Evolutionary conservation across 2,797 vertebrate species (phyloP).

Genomic region (Sebastes trivittatus): DNA sequence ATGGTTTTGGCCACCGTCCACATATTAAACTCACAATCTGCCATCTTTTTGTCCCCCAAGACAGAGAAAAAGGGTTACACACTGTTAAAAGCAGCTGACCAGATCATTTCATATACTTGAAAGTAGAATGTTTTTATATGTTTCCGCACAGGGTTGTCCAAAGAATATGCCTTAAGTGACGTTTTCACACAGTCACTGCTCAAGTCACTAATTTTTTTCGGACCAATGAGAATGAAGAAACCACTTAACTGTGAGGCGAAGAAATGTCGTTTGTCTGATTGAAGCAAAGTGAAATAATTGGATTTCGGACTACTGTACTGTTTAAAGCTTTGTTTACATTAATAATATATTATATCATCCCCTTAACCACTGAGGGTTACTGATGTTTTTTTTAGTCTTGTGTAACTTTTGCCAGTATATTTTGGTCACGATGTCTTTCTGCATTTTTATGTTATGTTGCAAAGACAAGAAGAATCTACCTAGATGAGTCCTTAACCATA

Average conservation of each 20-base stretch:
- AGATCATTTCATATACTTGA: conserved; percentile 67
- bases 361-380: conserved; percentile 65
- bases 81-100: conserved; percentile 39
- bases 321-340: conserved; percentile 84
- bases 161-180: conserved; percentile 78
- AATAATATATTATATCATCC: conserved; percentile 84
- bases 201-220: conserved; percentile 43
- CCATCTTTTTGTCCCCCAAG: not conserved
- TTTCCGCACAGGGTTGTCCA: conserved; percentile 80
- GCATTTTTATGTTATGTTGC: conserved; percentile 64
- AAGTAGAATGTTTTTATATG: conserved; percentile 71
- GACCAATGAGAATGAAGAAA: conserved; percentile 73
- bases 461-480: conserved; percentile 83
- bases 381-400: conserved; percentile 68
- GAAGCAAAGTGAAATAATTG: conserved; percentile 51
- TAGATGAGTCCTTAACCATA: conserved; percentile 74
- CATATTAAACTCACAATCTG: conserved; percentile 5
- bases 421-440: conserved; percentile 70
- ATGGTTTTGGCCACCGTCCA: conserved; percentile 18
- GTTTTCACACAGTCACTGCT: conserved; percentile 49
- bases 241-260: conserved; percentile 49
- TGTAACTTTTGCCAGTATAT: conserved; percentile 75
- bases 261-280: conserved; percentile 37
- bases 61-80: conserved; percentile 15
- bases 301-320: conserved; percentile 77